phyloP scores from a whole-genome alignment of 2,113 vertebrate species.

The Edolisoma coerulescens region DNA sequence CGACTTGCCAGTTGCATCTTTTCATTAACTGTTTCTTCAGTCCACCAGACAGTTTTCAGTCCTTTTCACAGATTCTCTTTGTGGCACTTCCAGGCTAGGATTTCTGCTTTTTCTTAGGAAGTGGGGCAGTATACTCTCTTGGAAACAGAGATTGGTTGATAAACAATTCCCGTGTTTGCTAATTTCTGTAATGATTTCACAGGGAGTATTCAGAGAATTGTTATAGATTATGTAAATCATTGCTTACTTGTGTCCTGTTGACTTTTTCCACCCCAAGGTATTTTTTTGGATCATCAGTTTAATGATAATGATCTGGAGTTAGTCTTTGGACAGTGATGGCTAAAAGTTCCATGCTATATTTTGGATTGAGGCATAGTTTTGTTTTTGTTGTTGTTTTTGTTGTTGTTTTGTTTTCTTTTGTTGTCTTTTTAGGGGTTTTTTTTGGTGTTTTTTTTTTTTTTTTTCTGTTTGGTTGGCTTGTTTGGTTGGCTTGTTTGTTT shows the following conservation, averaged over 20 bases:
- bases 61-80: background rate
- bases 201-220: background rate
- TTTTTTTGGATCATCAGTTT: background rate
- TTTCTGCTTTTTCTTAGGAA: background rate
- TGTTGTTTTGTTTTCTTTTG: background rate
- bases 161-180: background rate
- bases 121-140: background rate
- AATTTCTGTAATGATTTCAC: background rate
- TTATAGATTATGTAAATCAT: background rate
- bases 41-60: background rate
- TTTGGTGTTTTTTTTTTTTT: background rate
- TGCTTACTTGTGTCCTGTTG: background rate
- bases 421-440: background rate
- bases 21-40: background rate
- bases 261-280: background rate
- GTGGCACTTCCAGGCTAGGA: background rate
- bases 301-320: background rate
- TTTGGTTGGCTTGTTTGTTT: background rate
- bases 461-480: no score
- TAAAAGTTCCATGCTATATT: background rate
- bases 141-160: background rate
- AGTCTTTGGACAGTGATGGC: background rate
- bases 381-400: background rate
- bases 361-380: background rate
- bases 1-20: background rate